Conservation (phyloP, 37 sponge, comb jelly and placozoan species). For the Oopsacas minuta region DNA sequence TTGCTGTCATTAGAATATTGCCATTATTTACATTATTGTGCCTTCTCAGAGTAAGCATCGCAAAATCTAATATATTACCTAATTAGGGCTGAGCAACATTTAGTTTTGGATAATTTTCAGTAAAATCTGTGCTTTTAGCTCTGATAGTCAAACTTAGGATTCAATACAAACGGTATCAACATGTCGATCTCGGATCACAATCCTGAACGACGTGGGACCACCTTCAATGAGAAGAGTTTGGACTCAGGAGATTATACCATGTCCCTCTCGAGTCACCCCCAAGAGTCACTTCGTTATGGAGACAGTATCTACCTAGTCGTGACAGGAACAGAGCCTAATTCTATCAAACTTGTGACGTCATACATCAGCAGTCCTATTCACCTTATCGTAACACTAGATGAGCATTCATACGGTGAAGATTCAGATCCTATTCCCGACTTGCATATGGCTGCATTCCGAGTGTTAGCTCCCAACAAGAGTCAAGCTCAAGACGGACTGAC, state of each 20-base stretch:
- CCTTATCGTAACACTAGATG: constrained; percentile 3
- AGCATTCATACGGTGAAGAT: neutral
- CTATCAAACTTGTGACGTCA: neutral
- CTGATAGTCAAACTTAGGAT: neutral
- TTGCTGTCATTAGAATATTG: too few species aligned
- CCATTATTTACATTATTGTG: too few species aligned
- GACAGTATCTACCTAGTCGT: neutral
- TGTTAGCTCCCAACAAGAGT: constrained; percentile 45
- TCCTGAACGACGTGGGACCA: neutral
- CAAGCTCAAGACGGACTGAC: constrained; percentile 24
- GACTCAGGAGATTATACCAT: neutral
- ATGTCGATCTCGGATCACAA: neutral
- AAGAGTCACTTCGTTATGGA: neutral
- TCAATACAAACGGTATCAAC: neutral
- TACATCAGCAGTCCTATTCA: constrained; percentile 15
- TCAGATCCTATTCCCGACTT: neutral
- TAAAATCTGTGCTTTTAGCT: too few species aligned
- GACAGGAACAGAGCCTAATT: neutral
- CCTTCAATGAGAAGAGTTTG: neutral
- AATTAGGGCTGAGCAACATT: too few species aligned
- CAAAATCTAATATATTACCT: too few species aligned
- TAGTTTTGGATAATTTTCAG: too few species aligned
- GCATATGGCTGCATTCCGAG: constrained; percentile 37
- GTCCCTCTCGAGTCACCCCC: neutral
- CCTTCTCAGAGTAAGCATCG: too few species aligned